A percentile compares a stretch with the other conserved stretches of the same genome.
Evolutionary conservation across 2,113 vertebrate genomes (phyloP).

Genomic region (Epinephelus moara): DNA sequence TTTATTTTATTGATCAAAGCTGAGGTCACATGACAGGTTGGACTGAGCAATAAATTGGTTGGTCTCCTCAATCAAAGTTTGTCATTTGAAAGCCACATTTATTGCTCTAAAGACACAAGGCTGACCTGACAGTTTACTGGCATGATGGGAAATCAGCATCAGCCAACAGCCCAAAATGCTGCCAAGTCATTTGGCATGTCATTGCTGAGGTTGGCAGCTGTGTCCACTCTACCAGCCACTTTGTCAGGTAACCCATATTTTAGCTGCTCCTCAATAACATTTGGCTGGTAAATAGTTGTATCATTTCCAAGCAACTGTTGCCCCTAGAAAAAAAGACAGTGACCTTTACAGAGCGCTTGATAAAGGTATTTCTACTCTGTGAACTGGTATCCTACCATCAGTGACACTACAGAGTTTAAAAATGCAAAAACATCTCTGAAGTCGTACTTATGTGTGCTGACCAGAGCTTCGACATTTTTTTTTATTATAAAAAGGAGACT

Average conservation of each 20-base stretch:
- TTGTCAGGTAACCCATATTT: conserved; percentile 58
- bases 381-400: neutral
- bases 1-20: neutral
- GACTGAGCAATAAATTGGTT: neutral
- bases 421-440: neutral
- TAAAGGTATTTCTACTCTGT: neutral
- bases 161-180: conserved; percentile 29
- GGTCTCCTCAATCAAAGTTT: conserved; percentile 2
- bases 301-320: conserved; percentile 41
- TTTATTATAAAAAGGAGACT: neutral
- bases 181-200: conserved; percentile 66
- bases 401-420: neutral
- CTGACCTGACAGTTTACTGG: conserved; percentile 18
- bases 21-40: conserved; percentile 6
- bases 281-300: conserved; percentile 35
- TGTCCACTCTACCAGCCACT: conserved; percentile 28
- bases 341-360: neutral
- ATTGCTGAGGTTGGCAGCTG: conserved; percentile 40
- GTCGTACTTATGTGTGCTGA: neutral
- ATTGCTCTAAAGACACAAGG: conserved; percentile 36
- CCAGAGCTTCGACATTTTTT: neutral
- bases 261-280: conserved; percentile 37
- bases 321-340: neutral
- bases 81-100: conserved; percentile 28
- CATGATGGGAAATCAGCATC: conserved; percentile 44